Evolutionary conservation across 2,113 vertebrate genomes (phyloP).

Genomic region (Sisor rabdophorus): DNA sequence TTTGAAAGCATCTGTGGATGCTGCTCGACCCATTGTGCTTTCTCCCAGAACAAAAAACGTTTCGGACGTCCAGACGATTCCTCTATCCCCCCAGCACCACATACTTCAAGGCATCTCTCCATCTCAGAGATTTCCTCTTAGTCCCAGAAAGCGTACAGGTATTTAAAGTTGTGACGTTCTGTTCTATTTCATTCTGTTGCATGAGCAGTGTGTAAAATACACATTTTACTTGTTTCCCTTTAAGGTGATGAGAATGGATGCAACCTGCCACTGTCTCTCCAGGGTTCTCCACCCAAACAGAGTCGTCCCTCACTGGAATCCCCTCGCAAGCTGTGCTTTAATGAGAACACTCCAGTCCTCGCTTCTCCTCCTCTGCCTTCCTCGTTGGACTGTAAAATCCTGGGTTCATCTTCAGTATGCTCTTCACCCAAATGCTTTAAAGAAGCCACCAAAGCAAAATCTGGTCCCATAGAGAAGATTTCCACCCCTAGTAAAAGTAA

Average conservation of each 20-base stretch:
- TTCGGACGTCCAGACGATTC: background rate
- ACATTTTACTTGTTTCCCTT: background rate
- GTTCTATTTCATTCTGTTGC: background rate
- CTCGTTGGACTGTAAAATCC: background rate
- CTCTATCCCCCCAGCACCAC: background rate
- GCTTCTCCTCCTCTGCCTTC: background rate
- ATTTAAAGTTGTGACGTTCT: conserved; percentile 40
- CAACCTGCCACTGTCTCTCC: conserved; percentile 67
- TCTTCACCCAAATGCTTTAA: conserved; percentile 40
- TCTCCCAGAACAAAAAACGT: background rate
- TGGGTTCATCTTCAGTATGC: conserved; percentile 30
- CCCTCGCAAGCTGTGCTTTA: conserved; percentile 70
- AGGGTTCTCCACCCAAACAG: conserved; percentile 82
- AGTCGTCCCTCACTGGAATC: conserved; percentile 58
- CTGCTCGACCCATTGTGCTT: conserved; percentile 19
- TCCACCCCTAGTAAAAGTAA: conserved; percentile 33
- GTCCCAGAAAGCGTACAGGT: conserved; percentile 90
- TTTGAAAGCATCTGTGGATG: fast-evolving
- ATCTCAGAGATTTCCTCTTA: conserved; percentile 71
- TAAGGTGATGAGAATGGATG: conserved; percentile 86
- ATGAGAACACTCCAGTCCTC: conserved; percentile 66
- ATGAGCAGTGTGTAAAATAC: background rate
- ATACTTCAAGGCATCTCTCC: conserved; percentile 1
- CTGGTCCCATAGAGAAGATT: conserved; percentile 40
- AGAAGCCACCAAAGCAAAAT: conserved; percentile 56